phyloP scores from a whole-genome alignment of 2,113 vertebrate species.

The Pangasianodon hypophthalmus region DNA sequence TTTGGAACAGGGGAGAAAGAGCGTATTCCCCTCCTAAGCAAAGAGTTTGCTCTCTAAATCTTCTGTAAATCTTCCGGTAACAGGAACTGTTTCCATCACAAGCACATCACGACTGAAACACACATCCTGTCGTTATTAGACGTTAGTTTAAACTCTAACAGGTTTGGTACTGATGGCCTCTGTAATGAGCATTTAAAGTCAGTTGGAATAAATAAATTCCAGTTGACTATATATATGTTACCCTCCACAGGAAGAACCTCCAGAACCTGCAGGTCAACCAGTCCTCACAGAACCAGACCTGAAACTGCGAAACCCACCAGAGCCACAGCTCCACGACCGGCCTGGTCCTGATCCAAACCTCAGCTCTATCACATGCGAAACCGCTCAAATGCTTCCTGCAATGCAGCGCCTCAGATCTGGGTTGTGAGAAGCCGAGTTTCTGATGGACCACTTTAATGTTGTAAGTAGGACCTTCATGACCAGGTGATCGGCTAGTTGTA shows the following conservation, averaged over 20 bases:
- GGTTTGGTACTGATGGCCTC: too few species aligned
- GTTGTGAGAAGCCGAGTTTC: background rate
- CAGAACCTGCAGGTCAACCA: conserved; percentile 68
- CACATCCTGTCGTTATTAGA: too few species aligned
- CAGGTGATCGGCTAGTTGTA: background rate
- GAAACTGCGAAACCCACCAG: conserved; percentile 69
- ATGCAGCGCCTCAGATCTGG: background rate
- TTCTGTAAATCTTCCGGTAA: too few species aligned
- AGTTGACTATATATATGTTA: background rate
- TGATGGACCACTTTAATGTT: background rate
- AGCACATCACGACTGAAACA: too few species aligned
- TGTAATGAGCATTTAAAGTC: background rate
- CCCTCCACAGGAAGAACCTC: conserved; percentile 68
- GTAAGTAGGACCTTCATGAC: background rate
- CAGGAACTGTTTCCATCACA: too few species aligned
- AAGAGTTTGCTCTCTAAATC: too few species aligned
- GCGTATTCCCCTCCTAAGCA: too few species aligned
- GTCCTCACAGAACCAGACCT: conserved; percentile 69
- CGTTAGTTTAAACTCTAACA: too few species aligned
- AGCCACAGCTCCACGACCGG: conserved; percentile 67
- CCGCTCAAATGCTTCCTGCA: background rate
- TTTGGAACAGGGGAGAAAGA: too few species aligned
- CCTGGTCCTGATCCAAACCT: conserved; percentile 76
- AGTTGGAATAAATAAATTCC: background rate
- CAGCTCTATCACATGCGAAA: background rate